Percentiles rank a stretch among this genome's conserved stretches.
phyloP scores from a whole-genome alignment of 1,140 invertebrate genomes.

The Magallana ariakensis region DNA sequence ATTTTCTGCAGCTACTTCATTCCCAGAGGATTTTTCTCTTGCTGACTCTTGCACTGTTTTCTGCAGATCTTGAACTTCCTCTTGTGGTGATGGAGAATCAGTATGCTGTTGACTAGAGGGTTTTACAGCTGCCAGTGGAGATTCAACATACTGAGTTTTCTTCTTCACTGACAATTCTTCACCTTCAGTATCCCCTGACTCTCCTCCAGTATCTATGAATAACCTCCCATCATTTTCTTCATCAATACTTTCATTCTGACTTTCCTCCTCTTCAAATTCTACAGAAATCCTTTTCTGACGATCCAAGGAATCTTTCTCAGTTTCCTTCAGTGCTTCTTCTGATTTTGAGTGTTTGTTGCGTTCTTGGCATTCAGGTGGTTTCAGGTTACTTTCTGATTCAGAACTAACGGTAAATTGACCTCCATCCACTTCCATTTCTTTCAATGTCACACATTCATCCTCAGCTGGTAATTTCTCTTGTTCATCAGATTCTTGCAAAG shows the following conservation, averaged over 20 bases:
- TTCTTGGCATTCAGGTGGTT: neutral
- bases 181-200: constrained; percentile 7
- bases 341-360: neutral
- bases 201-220: neutral
- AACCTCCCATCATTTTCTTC: constrained; percentile 22
- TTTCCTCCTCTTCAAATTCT: neutral
- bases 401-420: neutral
- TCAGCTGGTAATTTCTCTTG: neutral
- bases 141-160: neutral
- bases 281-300: neutral
- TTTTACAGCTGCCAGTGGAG: neutral
- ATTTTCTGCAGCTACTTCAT: neutral
- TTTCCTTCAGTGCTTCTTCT: neutral
- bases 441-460: neutral
- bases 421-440: constrained; percentile 11
- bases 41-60: neutral
- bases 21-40: neutral
- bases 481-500: neutral
- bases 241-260: constrained; percentile 28
- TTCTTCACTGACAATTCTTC: neutral
- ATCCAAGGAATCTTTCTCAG: neutral
- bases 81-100: neutral
- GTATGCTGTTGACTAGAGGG: neutral
- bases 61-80: neutral
- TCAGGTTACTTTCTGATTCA: neutral